Evolutionary conservation across 2,888 invertebrate species (phyloP).

Genomic region (Cosmorhoe ocellata): DNA sequence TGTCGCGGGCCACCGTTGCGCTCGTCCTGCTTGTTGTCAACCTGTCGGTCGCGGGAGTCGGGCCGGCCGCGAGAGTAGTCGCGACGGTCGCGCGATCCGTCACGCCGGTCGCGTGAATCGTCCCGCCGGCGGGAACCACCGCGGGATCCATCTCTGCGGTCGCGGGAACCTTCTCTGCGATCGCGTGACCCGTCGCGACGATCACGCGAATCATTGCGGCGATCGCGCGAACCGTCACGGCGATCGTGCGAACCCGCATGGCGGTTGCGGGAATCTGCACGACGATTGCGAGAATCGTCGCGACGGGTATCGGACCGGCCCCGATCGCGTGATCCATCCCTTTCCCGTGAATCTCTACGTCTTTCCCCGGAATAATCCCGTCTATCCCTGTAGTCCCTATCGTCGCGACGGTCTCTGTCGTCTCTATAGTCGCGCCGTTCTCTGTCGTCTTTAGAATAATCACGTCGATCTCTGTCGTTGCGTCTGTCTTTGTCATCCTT

Average conservation of each 20-base stretch:
- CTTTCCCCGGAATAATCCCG: constrained; percentile 50
- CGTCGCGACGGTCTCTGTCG: constrained; percentile 38
- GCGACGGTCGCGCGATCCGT: constrained; percentile 33
- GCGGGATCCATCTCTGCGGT: constrained; percentile 34
- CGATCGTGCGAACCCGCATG: constrained; percentile 37
- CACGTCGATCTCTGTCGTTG: constrained; percentile 47
- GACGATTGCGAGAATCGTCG: constrained; percentile 32
- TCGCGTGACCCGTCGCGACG: constrained; percentile 30
- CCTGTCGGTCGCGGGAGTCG: constrained; percentile 33
- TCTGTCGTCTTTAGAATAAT: constrained; percentile 42
- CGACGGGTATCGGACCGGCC: constrained; percentile 14
- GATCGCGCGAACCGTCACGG: constrained; percentile 35
- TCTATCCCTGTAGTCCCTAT: constrained; percentile 34
- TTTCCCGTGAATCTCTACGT: constrained; percentile 65
- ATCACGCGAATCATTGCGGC: constrained; percentile 26
- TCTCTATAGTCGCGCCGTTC: constrained; percentile 42
- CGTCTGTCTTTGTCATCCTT: constrained; percentile 55
- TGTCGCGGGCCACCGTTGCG: constrained; percentile 57
- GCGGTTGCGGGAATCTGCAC: constrained; percentile 30
- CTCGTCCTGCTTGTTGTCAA: constrained; percentile 34
- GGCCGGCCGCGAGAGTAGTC: constrained; percentile 40
- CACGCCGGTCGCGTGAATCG: constrained; percentile 26
- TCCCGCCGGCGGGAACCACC: constrained; percentile 28
- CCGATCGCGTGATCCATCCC: constrained; percentile 50
- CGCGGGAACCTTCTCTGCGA: constrained; percentile 35